Evolutionary conservation across 64 coral and sea anemone species (phyloP).

Genomic region (Hydrozoanthus tunicans): DNA sequence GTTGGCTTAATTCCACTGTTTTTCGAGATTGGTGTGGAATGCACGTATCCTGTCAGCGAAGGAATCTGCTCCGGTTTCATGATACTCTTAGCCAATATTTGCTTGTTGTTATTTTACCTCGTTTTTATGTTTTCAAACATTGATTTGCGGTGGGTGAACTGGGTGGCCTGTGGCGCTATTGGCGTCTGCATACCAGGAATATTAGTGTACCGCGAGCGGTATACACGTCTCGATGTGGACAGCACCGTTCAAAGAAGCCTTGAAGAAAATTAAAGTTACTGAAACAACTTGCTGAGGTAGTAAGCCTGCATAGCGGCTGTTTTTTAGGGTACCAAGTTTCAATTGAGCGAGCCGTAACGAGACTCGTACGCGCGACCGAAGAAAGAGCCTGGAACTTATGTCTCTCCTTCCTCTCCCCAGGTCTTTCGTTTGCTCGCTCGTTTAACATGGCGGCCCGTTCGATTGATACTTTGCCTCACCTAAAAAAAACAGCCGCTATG

Average conservation of each 20-base stretch:
- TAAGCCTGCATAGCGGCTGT: too few species aligned
- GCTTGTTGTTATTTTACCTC: slow-evolving; percentile 22
- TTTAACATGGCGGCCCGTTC: too few species aligned
- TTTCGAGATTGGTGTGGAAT: slow-evolving; percentile 44
- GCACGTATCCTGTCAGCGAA: slow-evolving; percentile 42
- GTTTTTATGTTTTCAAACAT: slow-evolving; percentile 49
- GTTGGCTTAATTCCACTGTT: slow-evolving; percentile 26
- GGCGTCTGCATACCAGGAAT: slow-evolving; percentile 26
- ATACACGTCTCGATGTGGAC: slow-evolving; percentile 34
- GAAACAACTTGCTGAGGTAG: too few species aligned
- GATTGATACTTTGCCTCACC: too few species aligned
- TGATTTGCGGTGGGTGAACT: slow-evolving; percentile 37
- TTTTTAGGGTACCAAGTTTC: too few species aligned
- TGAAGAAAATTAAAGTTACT: not conserved
- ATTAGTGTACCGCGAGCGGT: slow-evolving; percentile 2
- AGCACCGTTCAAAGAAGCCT: not conserved
- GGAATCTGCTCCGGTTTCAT: slow-evolving; percentile 50
- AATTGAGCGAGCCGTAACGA: too few species aligned
- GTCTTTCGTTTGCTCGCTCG: too few species aligned
- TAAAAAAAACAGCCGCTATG: too few species aligned
- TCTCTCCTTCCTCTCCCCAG: too few species aligned
- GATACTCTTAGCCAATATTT: slow-evolving; percentile 6
- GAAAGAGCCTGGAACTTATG: too few species aligned
- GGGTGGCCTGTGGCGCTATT: slow-evolving; percentile 34
- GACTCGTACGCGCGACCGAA: too few species aligned